Conservation (phyloP, 2,113 vertebrate species). For the Nycticorax nycticorax region DNA sequence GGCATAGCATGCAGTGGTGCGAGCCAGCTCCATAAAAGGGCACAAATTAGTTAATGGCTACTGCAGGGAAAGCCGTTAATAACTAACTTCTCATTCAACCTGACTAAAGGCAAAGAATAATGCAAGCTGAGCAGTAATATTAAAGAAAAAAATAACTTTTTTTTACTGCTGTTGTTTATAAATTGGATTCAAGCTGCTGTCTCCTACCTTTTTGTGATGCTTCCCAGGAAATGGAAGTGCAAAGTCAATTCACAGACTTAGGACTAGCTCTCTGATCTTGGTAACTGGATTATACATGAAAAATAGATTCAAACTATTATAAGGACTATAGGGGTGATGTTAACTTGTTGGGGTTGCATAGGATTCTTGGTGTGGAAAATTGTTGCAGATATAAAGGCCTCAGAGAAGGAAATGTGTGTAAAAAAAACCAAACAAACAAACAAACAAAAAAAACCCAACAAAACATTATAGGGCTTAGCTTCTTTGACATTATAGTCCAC, state of each 20-base stretch:
- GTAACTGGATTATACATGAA: neutral
- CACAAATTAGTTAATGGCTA: neutral
- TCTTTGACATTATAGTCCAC: neutral
- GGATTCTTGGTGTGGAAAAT: neutral
- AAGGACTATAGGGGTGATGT: neutral
- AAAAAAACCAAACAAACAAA: neutral
- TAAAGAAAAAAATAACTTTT: neutral
- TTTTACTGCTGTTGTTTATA: neutral
- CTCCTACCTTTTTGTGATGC: neutral
- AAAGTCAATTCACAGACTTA: neutral
- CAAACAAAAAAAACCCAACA: neutral
- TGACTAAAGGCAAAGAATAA: neutral
- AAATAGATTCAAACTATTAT: neutral
- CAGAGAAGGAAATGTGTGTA: neutral
- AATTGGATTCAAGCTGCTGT: neutral
- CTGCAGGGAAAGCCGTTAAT: neutral
- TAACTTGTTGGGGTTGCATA: neutral
- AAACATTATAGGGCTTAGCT: neutral
- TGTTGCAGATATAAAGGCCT: neutral
- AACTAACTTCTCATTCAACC: neutral
- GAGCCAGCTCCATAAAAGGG: neutral
- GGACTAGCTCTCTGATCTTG: neutral
- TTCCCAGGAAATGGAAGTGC: neutral
- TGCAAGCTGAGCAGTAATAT: neutral
- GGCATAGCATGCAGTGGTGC: rapidly evolving